Base-by-base conservation (phyloP, 1,140 invertebrate species). In the Pogonus chalceus region DNA sequence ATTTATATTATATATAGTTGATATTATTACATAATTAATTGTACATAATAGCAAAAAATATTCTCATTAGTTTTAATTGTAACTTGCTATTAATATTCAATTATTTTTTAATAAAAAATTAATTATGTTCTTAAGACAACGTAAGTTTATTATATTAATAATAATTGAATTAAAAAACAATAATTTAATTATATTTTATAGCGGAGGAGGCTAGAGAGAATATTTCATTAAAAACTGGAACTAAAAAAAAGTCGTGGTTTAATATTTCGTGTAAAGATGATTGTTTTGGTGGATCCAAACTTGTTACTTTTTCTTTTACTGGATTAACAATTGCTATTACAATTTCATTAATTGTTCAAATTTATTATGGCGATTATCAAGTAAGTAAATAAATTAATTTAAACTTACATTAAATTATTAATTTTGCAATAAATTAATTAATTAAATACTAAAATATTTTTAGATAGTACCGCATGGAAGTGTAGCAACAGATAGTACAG, bases 381-480 rank as follows among this genome's bases (percentile, higher is more conserved):
- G 81, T 80, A 68, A 51, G 24, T 24, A 46, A 43, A 47, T 16
- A 49, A 2, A 51, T 26, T 51, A 7, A 16, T 54, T 21, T 14
- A 35, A n/a, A 21, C 20, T 14, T 18, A 18, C 1, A 53, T 22
- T 35, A 23, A 37, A 24, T 20, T 21, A 14, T 20, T 18, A 18
- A 20, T 50, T 12, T 54, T 53, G 20, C 23, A 23, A 20, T 47
- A 39, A 52, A 31, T 53, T 52, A 20, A 53, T 31, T 51, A 47
- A 16, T 43, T 22, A 50, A 58, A 21, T 22, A 26, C 48, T 21
- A 35, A 35, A 12, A 49, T 43, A 46, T 55, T 63, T 67, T 26
- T 65, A 86, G 84, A 74, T 85, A 56, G 76, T 77, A 51, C 77
- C 79, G 10, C 84, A 88, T 75, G 87, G 85, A 35, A 84, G 82